Evolutionary conservation across 2,888 invertebrate species (phyloP), one percentile per base, ranked within the genome.

Genomic region (Melanotus villosus): DNA sequence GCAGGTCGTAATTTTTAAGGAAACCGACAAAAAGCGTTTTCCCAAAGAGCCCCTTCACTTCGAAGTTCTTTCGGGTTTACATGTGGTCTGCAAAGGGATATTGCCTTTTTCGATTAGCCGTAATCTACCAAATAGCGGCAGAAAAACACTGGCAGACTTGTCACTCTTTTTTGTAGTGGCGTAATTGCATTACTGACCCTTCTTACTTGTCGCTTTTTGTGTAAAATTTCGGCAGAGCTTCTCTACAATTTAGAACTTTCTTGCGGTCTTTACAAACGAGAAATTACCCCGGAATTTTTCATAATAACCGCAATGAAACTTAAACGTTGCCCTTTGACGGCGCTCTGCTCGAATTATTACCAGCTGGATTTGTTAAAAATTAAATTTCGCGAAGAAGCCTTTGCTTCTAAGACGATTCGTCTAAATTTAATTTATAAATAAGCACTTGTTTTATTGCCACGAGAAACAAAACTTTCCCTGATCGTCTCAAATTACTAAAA

Each of bases 171-270:
- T 54, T 64, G 56, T 45, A 23, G 47, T 56, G 30, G 26, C 43
- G 64, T 64, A 64, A 64, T 64, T 64, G 64, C 56, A 64, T 56
- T 64, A 56, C 64, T 64, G 57, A 43, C 56, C 54, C 62, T 52
- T 62, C 54, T 54, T 56, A 54, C 41, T 34, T 52, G 50, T 38
- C 56, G 38, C 45, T 65, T 57, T 65, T 57, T 56, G 65, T 65
- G 57, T 64, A 64, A 64, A 64, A 54, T 64, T 64, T 52, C 34
- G 63, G 63, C 16, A 64, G 41, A 56, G 54, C 62, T 62, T 50
- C 47, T 32, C 50, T 36, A 50, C 52, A 62, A 62, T 62, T 62
- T 52, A 36, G 64, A 64, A 56, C 45, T 32, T 43, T 58, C 58
- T 56, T 36, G 57, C 26, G 65, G 64, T 23, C 21, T 30, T 54